Percentiles rank a stretch among this genome's conserved stretches.
phyloP scores from a whole-genome alignment of 1,140 invertebrate genomes.

The Neotoxoptera formosana region DNA sequence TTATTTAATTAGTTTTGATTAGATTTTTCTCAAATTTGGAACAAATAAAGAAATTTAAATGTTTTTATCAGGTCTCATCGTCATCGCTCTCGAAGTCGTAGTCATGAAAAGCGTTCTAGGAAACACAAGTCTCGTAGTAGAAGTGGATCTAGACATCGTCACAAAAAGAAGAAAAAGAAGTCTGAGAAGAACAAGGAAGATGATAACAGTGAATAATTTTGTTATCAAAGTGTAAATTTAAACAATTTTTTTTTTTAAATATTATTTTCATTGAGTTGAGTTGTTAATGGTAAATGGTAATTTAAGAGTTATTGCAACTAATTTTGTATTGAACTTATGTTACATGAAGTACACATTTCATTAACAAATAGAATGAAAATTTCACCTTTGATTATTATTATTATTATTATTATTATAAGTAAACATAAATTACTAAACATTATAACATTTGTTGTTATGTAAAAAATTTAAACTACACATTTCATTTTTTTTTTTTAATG shows the following conservation, averaged over 20 bases:
- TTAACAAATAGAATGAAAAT: not conserved
- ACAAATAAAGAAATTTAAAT: not conserved
- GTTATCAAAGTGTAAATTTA: conserved; percentile 16
- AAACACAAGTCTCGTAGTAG: conserved; percentile 62
- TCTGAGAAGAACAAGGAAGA: conserved; percentile 60
- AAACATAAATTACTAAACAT: not conserved
- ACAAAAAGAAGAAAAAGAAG: conserved; percentile 63
- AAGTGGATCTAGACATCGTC: conserved; percentile 61
- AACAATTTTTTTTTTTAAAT: conserved; percentile 28
- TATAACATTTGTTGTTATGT: not conserved
- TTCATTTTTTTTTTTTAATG: not conserved
- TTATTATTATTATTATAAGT: not conserved
- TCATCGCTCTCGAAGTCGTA: conserved; percentile 61
- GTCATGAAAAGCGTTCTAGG: conserved; percentile 60
- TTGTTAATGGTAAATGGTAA: conserved; percentile 32
- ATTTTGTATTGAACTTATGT: conserved; percentile 21
- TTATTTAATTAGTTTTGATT: conserved; percentile 35
- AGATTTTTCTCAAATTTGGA: not conserved
- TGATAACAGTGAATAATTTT: conserved; percentile 55
- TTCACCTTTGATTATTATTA: not conserved
- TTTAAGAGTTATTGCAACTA: not conserved
- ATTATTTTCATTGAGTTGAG: not conserved
- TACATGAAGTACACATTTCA: not conserved
- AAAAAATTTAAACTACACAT: not conserved
- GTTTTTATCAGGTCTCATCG: conserved; percentile 59